Evolutionary conservation across 2,888 invertebrate species (phyloP).

Genomic region (Choreutis nemorana): DNA sequence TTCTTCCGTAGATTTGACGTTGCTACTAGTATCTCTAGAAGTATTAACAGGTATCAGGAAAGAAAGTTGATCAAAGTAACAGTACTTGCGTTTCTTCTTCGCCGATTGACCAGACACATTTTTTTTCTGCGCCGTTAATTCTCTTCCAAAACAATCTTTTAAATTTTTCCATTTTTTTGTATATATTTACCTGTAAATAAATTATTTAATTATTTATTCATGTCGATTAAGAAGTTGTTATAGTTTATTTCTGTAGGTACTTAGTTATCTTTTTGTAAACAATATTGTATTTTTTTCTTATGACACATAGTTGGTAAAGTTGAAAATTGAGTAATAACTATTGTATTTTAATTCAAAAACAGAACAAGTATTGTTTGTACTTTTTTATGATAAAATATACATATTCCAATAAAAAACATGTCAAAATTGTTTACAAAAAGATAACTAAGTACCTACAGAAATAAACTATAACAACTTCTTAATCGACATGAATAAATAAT

Average conservation of each 20-base stretch:
- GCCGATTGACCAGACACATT: constrained; percentile 4
- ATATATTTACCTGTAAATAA: constrained; percentile 8
- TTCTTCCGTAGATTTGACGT: no score
- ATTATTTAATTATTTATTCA: neutral
- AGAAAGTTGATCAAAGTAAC: neutral
- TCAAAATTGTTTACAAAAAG: no score
- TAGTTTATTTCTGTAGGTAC: no score
- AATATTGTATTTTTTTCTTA: no score
- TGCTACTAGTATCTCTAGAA: neutral
- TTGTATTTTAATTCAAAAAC: no score
- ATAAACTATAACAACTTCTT: neutral
- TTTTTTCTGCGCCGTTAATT: constrained; percentile 6
- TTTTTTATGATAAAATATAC: no score
- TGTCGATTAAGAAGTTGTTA: neutral
- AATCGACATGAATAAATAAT: neutral
- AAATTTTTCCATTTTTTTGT: constrained; percentile 11
- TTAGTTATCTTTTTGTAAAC: no score
- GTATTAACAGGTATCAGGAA: neutral
- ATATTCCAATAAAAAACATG: no score
- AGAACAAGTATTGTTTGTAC: no score
- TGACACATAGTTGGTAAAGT: no score
- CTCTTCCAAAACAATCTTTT: constrained; percentile 8
- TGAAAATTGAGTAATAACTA: no score
- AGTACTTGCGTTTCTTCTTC: constrained; percentile 5
- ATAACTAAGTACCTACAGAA: no score